Conservation (phyloP, 2,888 invertebrate species). For the Limnephilus marmoratus region DNA sequence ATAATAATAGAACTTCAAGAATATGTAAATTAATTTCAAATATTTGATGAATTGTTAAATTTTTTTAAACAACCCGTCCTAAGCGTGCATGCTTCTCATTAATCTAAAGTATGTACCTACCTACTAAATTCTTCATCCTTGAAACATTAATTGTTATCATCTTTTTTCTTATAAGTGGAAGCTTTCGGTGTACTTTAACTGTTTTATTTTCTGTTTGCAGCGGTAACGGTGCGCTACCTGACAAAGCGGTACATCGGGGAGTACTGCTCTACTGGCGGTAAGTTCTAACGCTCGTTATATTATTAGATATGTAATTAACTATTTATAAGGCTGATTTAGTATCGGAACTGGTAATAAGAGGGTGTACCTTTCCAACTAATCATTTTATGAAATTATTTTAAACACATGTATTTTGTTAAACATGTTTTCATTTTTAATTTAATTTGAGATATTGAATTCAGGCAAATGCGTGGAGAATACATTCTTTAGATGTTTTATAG, state of each 20-base stretch:
- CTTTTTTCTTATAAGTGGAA: not conserved
- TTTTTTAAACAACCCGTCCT: too few relatives aligned
- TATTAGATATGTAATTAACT: not conserved
- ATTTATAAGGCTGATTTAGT: not conserved
- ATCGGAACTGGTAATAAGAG: not conserved
- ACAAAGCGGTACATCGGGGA: conserved; percentile 89
- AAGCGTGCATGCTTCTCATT: not conserved
- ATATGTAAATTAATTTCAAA: too few relatives aligned
- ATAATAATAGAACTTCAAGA: too few relatives aligned
- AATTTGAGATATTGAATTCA: too few relatives aligned
- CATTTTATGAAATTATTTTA: not conserved
- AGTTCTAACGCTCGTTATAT: conserved; percentile 70
- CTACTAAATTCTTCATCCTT: not conserved
- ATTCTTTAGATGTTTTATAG: too few relatives aligned
- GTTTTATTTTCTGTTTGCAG: conserved; percentile 77
- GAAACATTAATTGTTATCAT: not conserved
- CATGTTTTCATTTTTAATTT: not conserved
- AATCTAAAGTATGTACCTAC: not conserved
- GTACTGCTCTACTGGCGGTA: conserved; percentile 88
- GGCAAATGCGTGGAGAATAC: too few relatives aligned
- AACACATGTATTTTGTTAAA: too few relatives aligned
- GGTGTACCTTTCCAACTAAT: not conserved
- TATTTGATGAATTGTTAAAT: too few relatives aligned
- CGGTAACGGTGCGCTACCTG: conserved; percentile 87
- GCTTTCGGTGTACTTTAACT: not conserved